Percentiles rank a stretch among this genome's conserved stretches.
These are phyloP conservation scores for Columba janthina DNA, from an alignment of 2,113 vertebrate species.

Conservation along the genomic window DNA sequence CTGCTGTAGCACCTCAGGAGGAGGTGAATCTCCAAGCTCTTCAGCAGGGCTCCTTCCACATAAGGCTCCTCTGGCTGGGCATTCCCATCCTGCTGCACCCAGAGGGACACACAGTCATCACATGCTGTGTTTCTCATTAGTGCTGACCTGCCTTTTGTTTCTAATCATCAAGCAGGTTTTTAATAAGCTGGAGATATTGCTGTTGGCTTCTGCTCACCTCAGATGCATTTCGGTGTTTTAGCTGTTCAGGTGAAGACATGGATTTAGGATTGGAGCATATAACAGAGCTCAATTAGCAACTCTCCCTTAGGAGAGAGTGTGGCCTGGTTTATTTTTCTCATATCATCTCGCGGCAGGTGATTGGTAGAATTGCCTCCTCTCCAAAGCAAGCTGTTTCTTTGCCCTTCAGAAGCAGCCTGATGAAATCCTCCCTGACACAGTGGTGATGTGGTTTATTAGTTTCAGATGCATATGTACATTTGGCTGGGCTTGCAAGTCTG, in stretches of 20 bases:
- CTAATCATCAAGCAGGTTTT: neutral
- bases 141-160: neutral
- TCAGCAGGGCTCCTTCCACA: neutral
- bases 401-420: slow-evolving; percentile 22
- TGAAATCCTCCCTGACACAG: neutral
- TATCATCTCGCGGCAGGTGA: neutral
- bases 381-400: slow-evolving; percentile 9
- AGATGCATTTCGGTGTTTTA: neutral
- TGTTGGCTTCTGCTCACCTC: neutral
- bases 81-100: neutral
- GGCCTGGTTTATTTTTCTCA: slow-evolving; percentile 40
- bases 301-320: slow-evolving; percentile 8
- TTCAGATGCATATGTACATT: neutral
- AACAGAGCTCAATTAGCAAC: slow-evolving; percentile 36
- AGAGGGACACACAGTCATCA: neutral
- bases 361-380: neutral
- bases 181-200: neutral
- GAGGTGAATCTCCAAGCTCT: neutral
- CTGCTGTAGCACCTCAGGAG: neutral
- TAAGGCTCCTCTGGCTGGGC: neutral
- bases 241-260: neutral
- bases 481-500: neutral
- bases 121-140: rapidly evolving
- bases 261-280: neutral
- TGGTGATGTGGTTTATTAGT: neutral